Evolutionary conservation across 2,888 invertebrate species (phyloP).

Genomic region (Auanema freiburgensis): DNA sequence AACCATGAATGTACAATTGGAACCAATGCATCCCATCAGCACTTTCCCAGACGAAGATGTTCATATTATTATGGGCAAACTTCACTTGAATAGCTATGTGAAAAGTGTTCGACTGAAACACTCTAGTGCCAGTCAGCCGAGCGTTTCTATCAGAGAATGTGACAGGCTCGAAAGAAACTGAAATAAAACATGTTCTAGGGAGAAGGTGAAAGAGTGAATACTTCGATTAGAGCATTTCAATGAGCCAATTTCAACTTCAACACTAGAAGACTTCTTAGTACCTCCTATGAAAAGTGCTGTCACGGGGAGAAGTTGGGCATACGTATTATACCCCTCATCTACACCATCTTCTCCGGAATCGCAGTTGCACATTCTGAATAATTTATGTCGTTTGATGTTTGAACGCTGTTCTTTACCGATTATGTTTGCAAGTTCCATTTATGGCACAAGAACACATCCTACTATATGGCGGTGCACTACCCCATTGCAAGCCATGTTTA

Average conservation of each 20-base stretch:
- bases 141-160: slow-evolving; percentile 62
- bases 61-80: slow-evolving; percentile 57
- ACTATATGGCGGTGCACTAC: slow-evolving; percentile 59
- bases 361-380: slow-evolving; percentile 58
- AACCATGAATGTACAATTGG: slow-evolving; percentile 55
- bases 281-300: slow-evolving; percentile 62
- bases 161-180: slow-evolving; percentile 53
- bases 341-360: slow-evolving; percentile 58
- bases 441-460: slow-evolving; percentile 61
- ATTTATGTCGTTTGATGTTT: neutral
- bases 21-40: slow-evolving; percentile 60
- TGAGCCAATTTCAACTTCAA: slow-evolving; percentile 56
- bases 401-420: slow-evolving; percentile 18
- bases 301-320: slow-evolving; percentile 59
- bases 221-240: slow-evolving; percentile 50
- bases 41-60: slow-evolving; percentile 59
- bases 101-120: slow-evolving; percentile 45
- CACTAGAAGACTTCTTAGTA: slow-evolving; percentile 47
- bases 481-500: slow-evolving; percentile 56
- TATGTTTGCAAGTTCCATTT: slow-evolving; percentile 54
- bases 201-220: slow-evolving; percentile 1
- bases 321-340: slow-evolving; percentile 57
- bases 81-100: slow-evolving; percentile 54
- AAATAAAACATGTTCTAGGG: slow-evolving; percentile 9
- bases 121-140: slow-evolving; percentile 46